These are phyloP conservation scores for Trachelus troglodyta DNA, from an alignment of 2,888 invertebrate species.

Conservation along the genomic window DNA sequence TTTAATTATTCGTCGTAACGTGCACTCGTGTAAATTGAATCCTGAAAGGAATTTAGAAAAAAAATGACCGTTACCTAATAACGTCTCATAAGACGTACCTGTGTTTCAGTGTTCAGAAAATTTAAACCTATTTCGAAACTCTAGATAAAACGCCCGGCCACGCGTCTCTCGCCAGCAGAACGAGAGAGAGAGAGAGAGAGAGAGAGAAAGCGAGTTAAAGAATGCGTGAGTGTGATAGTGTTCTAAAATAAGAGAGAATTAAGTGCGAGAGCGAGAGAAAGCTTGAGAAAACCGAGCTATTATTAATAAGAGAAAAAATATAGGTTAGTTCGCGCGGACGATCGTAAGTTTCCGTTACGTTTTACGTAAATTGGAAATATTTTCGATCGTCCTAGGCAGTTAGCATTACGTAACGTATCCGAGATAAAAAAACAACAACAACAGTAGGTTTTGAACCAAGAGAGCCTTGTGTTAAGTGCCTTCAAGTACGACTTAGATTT, in stretches of 20 bases:
- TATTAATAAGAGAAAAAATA: conserved; percentile 31
- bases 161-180: neutral
- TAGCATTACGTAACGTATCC: conserved; percentile 10
- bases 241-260: conserved; percentile 15
- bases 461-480: conserved; percentile 67
- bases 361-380: conserved; percentile 1
- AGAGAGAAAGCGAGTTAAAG: conserved; percentile 7
- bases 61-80: neutral
- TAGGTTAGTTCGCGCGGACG: conserved; percentile 19
- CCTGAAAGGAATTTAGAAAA: neutral
- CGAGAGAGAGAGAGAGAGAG: conserved; percentile 14
- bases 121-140: neutral
- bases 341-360: conserved; percentile 17
- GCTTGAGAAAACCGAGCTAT: conserved; percentile 25
- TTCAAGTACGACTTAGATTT: conserved; percentile 65
- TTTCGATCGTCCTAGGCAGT: conserved; percentile 1
- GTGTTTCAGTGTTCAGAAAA: neutral
- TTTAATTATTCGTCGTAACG: neutral
- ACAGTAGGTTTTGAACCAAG: conserved; percentile 58
- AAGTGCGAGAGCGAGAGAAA: conserved; percentile 14
- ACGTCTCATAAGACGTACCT: neutral
- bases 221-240: conserved; percentile 20
- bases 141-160: neutral
- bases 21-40: neutral
- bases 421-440: conserved; percentile 5